These are phyloP conservation scores for Neotoma lepida DNA, from an alignment of 2,113 vertebrate species.

Conservation along the genomic window DNA sequence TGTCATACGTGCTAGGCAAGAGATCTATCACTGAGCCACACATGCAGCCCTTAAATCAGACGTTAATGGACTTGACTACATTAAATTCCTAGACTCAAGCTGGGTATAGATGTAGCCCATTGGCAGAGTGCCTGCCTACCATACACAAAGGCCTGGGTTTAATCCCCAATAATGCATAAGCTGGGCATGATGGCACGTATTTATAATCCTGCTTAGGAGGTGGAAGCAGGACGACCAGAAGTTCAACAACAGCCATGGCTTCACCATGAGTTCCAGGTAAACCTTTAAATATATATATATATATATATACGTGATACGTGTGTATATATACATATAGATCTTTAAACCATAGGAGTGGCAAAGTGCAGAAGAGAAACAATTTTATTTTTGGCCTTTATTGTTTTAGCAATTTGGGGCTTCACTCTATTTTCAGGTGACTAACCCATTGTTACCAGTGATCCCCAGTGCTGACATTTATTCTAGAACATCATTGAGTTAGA, in stretches of 20 bases:
- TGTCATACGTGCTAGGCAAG: not conserved
- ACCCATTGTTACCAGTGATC: slow-evolving; percentile 38
- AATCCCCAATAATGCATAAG: not conserved
- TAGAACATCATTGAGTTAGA: slow-evolving; percentile 66
- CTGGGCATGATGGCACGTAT: not conserved
- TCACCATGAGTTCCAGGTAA: not conserved
- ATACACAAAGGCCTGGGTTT: not conserved
- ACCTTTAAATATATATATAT: too few relatives aligned
- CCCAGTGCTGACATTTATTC: slow-evolving; percentile 64
- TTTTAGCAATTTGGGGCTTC: slow-evolving; percentile 65
- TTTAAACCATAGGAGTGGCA: slow-evolving; percentile 56
- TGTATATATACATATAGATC: not conserved
- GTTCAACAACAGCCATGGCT: not conserved
- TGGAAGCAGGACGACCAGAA: not conserved
- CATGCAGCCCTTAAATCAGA: not conserved
- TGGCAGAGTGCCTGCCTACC: not conserved
- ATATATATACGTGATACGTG: not conserved
- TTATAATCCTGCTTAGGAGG: not conserved
- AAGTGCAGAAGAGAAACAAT: slow-evolving; percentile 63
- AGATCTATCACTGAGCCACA: not conserved
- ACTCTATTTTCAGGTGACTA: slow-evolving; percentile 66
- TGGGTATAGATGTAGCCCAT: not conserved
- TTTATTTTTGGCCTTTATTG: slow-evolving; percentile 71
- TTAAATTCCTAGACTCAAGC: not conserved
- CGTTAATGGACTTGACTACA: slow-evolving; percentile 41